These are phyloP conservation scores for Danio kyathit DNA, from an alignment of 2,797 vertebrate species.

Conservation along the genomic window DNA sequence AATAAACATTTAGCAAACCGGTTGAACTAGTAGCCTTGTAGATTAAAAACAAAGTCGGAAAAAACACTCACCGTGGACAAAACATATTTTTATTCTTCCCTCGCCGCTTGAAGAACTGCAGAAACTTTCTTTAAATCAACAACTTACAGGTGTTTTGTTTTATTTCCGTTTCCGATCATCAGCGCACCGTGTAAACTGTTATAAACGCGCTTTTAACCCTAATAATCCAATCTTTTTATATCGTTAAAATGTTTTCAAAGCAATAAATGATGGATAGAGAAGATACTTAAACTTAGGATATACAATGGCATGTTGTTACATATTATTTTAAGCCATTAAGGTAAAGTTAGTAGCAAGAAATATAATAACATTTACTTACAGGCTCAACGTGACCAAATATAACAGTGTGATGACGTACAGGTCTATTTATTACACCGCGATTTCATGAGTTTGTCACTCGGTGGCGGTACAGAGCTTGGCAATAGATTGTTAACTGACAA, in stretches of 20 bases:
- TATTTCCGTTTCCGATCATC: neutral
- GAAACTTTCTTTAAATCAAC: neutral
- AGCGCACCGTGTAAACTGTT: neutral
- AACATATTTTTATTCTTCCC: conserved; percentile 1
- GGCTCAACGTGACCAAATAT: neutral
- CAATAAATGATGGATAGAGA: neutral
- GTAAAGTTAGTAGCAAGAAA: neutral
- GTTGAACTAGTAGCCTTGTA: neutral
- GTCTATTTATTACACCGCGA: neutral
- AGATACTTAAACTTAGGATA: neutral
- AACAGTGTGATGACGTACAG: neutral
- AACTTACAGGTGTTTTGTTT: neutral
- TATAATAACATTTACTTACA: neutral
- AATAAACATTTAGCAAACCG: neutral
- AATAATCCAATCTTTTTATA: neutral
- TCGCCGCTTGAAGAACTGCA: neutral
- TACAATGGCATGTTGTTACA: neutral
- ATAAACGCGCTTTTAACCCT: neutral
- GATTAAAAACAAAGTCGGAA: neutral
- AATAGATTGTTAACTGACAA: neutral
- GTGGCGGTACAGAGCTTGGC: neutral
- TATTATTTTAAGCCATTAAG: neutral
- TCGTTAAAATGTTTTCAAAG: neutral
- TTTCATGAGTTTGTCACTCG: neutral
- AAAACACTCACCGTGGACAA: neutral